Evolutionary conservation across 2,113 vertebrate species (phyloP).

Genomic region (Chloropsis cyanopogon): DNA sequence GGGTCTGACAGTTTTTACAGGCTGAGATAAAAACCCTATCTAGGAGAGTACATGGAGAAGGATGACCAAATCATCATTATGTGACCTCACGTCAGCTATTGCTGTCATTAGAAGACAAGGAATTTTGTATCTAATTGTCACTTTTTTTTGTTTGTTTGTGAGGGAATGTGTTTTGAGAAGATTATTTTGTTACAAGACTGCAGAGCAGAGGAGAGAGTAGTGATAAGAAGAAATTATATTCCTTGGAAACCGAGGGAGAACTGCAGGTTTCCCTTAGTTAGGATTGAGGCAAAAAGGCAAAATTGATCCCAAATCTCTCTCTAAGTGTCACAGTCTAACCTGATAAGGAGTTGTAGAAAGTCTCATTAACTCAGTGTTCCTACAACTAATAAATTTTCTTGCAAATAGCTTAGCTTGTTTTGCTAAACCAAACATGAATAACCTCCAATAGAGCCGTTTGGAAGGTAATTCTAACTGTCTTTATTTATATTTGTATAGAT

Average conservation of each 20-base stretch:
- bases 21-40: background rate
- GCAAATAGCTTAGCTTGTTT: conserved; percentile 39
- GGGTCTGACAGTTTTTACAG: background rate
- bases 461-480: conserved; percentile 28
- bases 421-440: conserved; percentile 47
- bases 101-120: background rate
- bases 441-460: conserved; percentile 12
- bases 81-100: background rate
- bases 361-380: conserved; percentile 22
- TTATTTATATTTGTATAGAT: conserved; percentile 62
- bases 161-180: background rate
- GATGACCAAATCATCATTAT: background rate
- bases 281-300: background rate
- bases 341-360: conserved; percentile 14
- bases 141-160: background rate
- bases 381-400: conserved; percentile 39
- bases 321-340: background rate
- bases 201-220: background rate
- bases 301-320: background rate
- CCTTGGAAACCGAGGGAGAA: background rate
- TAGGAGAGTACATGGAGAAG: background rate
- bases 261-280: background rate
- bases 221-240: background rate
- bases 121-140: background rate
- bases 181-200: background rate